Percentiles rank a stretch among this genome's conserved stretches.
Conservation (phyloP, 1,140 invertebrate species). For the Drosophila mauritiana region DNA sequence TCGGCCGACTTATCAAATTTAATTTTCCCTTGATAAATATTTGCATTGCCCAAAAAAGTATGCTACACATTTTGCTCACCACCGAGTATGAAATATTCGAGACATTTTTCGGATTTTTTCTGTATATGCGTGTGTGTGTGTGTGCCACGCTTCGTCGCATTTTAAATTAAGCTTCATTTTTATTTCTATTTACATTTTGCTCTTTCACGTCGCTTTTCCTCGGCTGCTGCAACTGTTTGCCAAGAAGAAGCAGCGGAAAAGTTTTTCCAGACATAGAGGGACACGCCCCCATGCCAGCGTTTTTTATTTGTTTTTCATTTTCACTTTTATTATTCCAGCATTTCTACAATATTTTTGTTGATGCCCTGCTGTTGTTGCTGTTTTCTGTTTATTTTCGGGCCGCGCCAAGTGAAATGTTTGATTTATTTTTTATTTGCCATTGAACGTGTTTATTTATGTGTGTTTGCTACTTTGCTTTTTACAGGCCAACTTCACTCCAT, state of each 20-base stretch:
- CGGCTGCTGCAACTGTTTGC: slow-evolving; percentile 65
- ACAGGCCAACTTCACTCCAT: slow-evolving; percentile 13
- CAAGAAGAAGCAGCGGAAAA: slow-evolving; percentile 32
- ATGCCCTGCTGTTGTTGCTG: slow-evolving; percentile 36
- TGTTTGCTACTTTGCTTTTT: slow-evolving; percentile 32
- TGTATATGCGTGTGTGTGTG: slow-evolving; percentile 36
- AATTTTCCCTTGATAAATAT: not conserved
- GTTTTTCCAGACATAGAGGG: slow-evolving; percentile 47
- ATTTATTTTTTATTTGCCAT: slow-evolving; percentile 74
- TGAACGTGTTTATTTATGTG: slow-evolving; percentile 68
- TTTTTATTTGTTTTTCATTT: slow-evolving; percentile 78
- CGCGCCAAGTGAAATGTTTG: slow-evolving; percentile 70
- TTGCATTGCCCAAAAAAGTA: not conserved
- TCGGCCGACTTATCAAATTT: not conserved
- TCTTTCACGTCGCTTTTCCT: slow-evolving; percentile 37
- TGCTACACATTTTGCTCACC: not conserved
- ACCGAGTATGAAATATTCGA: not conserved
- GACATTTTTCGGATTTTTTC: not conserved
- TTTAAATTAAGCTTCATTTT: slow-evolving; percentile 82
- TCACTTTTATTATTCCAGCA: slow-evolving; percentile 77
- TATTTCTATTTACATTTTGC: slow-evolving; percentile 81
- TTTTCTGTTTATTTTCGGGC: slow-evolving; percentile 49
- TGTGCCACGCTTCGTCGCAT: slow-evolving; percentile 72
- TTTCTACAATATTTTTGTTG: slow-evolving; percentile 67
- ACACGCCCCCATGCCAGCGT: slow-evolving; percentile 11